These are phyloP conservation scores for Lypha dubia DNA, from an alignment of 2,888 invertebrate species.

Conservation along the genomic window DNA sequence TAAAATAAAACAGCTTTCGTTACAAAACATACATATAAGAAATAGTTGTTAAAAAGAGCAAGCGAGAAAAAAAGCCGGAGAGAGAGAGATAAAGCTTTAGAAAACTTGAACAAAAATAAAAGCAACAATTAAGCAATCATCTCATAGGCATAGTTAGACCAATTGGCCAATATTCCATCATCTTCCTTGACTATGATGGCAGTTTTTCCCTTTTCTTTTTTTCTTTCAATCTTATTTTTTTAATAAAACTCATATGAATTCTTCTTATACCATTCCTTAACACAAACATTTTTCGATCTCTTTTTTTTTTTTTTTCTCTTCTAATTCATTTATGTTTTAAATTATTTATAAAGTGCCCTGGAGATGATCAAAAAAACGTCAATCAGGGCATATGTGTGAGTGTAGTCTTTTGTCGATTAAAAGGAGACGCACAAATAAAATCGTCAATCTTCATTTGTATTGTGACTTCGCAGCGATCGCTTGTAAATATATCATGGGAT, in stretches of 20 bases:
- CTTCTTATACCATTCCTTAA: not conserved
- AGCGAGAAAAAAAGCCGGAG: conserved; percentile 5
- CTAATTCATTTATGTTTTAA: too few species aligned
- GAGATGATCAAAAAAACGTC: too few species aligned
- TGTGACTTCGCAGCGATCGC: too few species aligned
- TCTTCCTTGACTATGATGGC: not conserved
- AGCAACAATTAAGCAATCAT: conserved; percentile 1
- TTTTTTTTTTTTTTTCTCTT: not conserved
- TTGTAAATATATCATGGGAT: too few species aligned
- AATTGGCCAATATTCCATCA: not conserved
- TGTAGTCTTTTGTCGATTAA: too few species aligned
- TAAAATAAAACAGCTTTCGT: conserved; percentile 39
- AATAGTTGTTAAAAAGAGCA: conserved; percentile 2
- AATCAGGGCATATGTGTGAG: too few species aligned
- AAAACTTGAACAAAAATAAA: not conserved
- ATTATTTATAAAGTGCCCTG: too few species aligned
- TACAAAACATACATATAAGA: conserved; percentile 28
- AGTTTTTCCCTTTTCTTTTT: conserved; percentile 6
- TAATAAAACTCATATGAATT: not conserved
- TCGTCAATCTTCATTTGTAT: too few species aligned
- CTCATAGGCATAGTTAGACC: not conserved
- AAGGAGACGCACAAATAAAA: too few species aligned
- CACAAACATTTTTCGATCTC: not conserved
- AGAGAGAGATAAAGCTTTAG: conserved; percentile 10
- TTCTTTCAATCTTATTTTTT: not conserved